Conservation (phyloP, 2,888 invertebrate species). For the Morpho achilles region DNA sequence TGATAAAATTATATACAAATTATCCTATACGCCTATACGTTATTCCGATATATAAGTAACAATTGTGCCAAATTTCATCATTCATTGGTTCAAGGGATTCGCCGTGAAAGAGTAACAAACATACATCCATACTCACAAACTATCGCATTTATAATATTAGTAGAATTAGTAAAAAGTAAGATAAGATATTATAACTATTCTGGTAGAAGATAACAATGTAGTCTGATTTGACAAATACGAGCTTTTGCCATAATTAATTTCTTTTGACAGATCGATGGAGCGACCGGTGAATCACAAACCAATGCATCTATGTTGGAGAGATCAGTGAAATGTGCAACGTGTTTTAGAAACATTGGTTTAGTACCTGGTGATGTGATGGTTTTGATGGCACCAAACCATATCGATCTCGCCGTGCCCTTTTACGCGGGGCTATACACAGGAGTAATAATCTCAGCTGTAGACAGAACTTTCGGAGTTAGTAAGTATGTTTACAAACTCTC, state of each 20-base stretch:
- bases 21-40: too few species aligned
- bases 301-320: constrained; percentile 46
- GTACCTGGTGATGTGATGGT: constrained; percentile 59
- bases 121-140: too few species aligned
- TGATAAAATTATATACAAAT: too few species aligned
- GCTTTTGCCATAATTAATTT: background rate
- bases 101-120: too few species aligned
- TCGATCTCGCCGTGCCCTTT: constrained; percentile 60
- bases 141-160: too few species aligned
- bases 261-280: constrained; percentile 28
- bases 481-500: constrained; percentile 30
- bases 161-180: too few species aligned
- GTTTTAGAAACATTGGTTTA: constrained; percentile 51
- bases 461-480: constrained; percentile 44
- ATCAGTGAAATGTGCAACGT: constrained; percentile 51
- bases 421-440: constrained; percentile 67
- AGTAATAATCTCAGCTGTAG: constrained; percentile 44
- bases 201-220: too few species aligned
- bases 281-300: constrained; percentile 50
- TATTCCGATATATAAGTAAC: too few species aligned
- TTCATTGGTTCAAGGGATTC: too few species aligned
- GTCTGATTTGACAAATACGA: too few species aligned
- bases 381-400: constrained; percentile 62
- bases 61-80: too few species aligned
- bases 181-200: too few species aligned